A percentile compares a stretch with the other conserved stretches of the same genome.
phyloP scores from a whole-genome alignment of 2,888 invertebrate genomes.

The Chrysolina americana region DNA sequence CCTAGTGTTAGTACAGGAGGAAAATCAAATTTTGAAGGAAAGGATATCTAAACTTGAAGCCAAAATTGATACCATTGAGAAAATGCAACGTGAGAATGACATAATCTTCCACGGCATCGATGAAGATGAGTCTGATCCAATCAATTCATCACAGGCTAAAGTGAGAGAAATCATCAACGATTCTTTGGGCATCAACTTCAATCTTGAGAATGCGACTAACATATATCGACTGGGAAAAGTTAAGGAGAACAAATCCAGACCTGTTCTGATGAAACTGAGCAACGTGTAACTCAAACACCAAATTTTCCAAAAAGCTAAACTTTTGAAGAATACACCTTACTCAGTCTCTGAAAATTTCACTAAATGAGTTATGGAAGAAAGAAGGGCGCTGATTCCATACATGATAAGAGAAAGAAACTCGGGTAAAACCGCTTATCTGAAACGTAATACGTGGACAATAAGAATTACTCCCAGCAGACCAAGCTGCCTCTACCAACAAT shows the following conservation, averaged over 20 bases:
- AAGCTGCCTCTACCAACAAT: not conserved
- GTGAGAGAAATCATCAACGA: slow-evolving; percentile 23
- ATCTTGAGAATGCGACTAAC: slow-evolving; percentile 20
- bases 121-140: slow-evolving; percentile 6
- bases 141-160: slow-evolving; percentile 9
- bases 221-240: slow-evolving; percentile 18
- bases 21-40: slow-evolving; percentile 26
- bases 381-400: slow-evolving; percentile 13
- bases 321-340: too few relatives aligned
- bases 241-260: slow-evolving; percentile 28
- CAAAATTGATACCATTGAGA: slow-evolving; percentile 22
- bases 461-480: slow-evolving; percentile 5
- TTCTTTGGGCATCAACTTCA: slow-evolving; percentile 15
- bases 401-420: too few relatives aligned
- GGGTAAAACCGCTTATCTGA: slow-evolving; percentile 22
- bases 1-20: slow-evolving; percentile 13
- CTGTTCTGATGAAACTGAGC: slow-evolving; percentile 26
- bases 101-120: slow-evolving; percentile 21
- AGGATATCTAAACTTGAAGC: too few relatives aligned
- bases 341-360: slow-evolving; percentile 25
- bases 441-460: slow-evolving; percentile 23
- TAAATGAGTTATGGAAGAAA: slow-evolving; percentile 27
- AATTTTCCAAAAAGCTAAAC: too few relatives aligned
- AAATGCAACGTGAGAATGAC: slow-evolving; percentile 17
- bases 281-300: slow-evolving; percentile 24